Evolutionary conservation across 2,797 vertebrate species (phyloP).

Genomic region (Pangasius larnaudii): DNA sequence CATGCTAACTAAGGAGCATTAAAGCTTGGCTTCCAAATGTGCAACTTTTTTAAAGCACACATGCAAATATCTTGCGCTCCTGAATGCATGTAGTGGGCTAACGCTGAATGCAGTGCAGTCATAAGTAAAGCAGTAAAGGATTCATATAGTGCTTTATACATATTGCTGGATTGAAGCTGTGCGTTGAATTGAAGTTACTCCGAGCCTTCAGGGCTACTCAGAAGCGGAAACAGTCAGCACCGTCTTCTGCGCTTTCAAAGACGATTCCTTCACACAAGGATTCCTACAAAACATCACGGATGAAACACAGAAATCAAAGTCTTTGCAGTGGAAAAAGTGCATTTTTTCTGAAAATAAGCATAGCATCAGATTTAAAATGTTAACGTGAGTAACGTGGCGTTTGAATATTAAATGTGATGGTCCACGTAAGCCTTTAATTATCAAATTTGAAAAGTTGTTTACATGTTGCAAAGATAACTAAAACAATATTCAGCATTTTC

Average conservation of each 20-base stretch:
- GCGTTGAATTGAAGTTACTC: conserved; percentile 5
- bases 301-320: conserved; percentile 24
- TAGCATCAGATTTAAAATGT: neutral
- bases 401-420: neutral
- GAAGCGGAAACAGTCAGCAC: conserved; percentile 75
- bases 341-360: neutral
- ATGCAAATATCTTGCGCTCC: conserved; percentile 1
- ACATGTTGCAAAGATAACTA: neutral
- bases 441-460: neutral
- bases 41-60: conserved; percentile 6
- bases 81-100: conserved; percentile 11
- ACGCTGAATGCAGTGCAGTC: conserved; percentile 32
- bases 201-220: conserved; percentile 66
- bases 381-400: too few species aligned
- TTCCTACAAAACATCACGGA: conserved; percentile 67
- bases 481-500: neutral
- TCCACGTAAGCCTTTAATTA: neutral
- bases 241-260: conserved; percentile 75
- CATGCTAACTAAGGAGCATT: conserved; percentile 13
- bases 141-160: neutral
- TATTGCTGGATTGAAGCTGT: conserved; percentile 12
- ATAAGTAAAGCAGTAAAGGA: neutral
- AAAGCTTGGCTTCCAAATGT: conserved; percentile 19
- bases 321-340: too few species aligned
- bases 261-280: conserved; percentile 77